Base-by-base conservation (phyloP, 1,140 invertebrate genomes). In the Drosophila kepulauana region DNA sequence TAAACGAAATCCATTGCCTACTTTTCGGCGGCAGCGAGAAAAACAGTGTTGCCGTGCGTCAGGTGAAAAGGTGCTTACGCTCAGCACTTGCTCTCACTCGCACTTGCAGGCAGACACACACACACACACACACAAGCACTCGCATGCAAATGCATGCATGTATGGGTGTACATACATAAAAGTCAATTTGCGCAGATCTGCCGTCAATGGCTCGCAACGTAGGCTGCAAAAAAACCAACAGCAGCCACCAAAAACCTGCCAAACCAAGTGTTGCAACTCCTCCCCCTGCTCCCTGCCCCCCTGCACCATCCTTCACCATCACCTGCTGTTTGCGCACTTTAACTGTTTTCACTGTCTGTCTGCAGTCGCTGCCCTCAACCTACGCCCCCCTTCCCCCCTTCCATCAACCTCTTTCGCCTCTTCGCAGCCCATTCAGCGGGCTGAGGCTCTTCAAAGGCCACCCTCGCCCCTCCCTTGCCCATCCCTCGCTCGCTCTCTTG, bases 271-370 rank as follows among this genome's bases (percentile, higher is more conserved):
- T 13, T 11, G 16, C 20, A 7, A 20, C 6, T 2, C 8, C 13
- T 46, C 20, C 20, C 20, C 2, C 20, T 3, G 16, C 2, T 2
- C 20, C 20, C 16, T 20, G 20, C 2, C 20, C 20, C 20, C 20
- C n/a, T 6, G 11, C 15, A 28, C 28, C 41, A 2, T 10, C 5
- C 5, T 1, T 1, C 15, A 5, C 1, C 8, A 48, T 1, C 1
- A 5, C 33, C 1, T 38, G n/a, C 52, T 49, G 35, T 43, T 54
- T 68, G 56, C 48, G 61, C 65, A 75, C 57, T 69, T 75, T 70
- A 70, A 58, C 58, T 56, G 65, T 63, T 69, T 69, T 63, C 35
- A 61, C 35, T 61, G 54, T 61, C 65, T 74, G 71, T 74, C 71
- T 68, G 56, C 38, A 28, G 25, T 11, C 20, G 20, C 20, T 25